Evolutionary conservation across 2,113 vertebrate species (phyloP).

Genomic region (Spheniscus mendiculus): DNA sequence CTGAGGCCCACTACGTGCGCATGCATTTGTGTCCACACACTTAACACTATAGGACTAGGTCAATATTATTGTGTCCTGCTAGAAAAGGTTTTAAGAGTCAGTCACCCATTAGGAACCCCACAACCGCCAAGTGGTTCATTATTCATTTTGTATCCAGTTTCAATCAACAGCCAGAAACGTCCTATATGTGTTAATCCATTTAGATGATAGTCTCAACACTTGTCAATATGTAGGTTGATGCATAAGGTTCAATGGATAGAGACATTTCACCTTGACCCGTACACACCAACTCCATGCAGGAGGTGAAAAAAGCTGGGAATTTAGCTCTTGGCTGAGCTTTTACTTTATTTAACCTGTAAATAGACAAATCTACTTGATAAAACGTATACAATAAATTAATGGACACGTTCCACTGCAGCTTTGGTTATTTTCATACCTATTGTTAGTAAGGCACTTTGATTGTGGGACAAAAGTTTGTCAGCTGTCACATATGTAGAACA

Average conservation of each 20-base stretch:
- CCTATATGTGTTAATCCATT: background rate
- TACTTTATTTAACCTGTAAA: background rate
- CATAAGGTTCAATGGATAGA: background rate
- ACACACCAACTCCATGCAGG: background rate
- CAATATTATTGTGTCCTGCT: background rate
- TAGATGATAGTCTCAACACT: rapidly evolving
- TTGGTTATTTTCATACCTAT: background rate
- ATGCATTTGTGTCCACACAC: background rate
- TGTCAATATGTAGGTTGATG: background rate
- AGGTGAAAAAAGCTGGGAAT: background rate
- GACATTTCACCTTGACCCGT: background rate
- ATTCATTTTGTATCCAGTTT: background rate
- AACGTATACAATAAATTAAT: background rate
- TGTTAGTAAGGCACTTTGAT: background rate
- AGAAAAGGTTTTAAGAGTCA: background rate
- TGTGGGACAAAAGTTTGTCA: background rate
- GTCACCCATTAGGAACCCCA: background rate
- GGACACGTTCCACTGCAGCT: background rate
- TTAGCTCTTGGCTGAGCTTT: background rate
- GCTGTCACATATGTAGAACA: background rate
- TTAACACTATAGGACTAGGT: background rate
- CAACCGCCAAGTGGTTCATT: background rate
- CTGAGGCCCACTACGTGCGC: rapidly evolving
- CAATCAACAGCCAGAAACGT: background rate
- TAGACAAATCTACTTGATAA: background rate